phyloP scores from a whole-genome alignment of 2,113 vertebrate genomes.

The Alligator sinensis region DNA sequence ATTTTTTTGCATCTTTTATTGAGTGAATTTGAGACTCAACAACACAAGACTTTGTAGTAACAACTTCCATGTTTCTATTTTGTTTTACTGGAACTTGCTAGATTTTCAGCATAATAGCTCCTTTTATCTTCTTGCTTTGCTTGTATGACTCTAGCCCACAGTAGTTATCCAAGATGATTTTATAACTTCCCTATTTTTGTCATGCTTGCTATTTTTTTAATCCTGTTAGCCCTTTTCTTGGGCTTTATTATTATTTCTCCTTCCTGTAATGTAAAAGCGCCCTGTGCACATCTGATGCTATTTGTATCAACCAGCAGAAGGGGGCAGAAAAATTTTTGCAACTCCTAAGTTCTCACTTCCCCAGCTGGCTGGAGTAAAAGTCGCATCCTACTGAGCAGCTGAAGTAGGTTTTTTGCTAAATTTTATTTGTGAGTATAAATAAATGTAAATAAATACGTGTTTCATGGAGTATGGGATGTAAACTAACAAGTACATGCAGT shows the following conservation, averaged over 20 bases:
- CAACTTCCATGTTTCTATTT: not conserved
- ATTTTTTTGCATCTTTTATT: not conserved
- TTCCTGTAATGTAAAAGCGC: not conserved
- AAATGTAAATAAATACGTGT: not conserved
- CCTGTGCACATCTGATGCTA: not conserved
- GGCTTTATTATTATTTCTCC: not conserved
- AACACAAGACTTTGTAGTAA: not conserved
- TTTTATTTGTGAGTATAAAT: not conserved
- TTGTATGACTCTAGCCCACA: not conserved
- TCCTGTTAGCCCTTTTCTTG: not conserved
- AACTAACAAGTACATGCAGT: not conserved
- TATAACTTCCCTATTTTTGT: not conserved
- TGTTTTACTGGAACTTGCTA: not conserved
- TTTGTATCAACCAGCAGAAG: not conserved
- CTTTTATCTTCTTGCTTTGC: not conserved
- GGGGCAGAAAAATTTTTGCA: not conserved
- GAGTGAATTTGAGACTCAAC: constrained; percentile 8
- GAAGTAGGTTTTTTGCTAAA: not conserved
- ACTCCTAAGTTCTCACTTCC: not conserved
- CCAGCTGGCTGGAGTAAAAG: not conserved
- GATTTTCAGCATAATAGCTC: constrained; percentile 39
- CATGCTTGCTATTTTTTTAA: not conserved
- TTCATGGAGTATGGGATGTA: not conserved
- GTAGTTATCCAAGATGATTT: not conserved
- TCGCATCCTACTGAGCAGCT: not conserved